A percentile compares a stretch with the other conserved stretches of the same genome.
These are phyloP conservation scores for Ditula angustiorana DNA, from an alignment of 2,888 invertebrate species.

Conservation along the genomic window DNA sequence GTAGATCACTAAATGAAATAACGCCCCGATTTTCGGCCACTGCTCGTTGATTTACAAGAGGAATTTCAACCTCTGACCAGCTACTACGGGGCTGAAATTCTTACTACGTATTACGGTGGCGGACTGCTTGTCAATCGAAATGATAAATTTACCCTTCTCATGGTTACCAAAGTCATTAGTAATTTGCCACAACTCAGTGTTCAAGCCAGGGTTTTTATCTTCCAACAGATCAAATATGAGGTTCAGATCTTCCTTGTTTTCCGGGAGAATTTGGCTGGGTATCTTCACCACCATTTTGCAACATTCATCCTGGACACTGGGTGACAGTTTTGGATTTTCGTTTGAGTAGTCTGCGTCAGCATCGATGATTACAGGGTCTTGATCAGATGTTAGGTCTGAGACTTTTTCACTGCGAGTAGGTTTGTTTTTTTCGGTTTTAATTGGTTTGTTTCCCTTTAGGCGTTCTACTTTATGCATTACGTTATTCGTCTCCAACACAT, in stretches of 20 bases:
- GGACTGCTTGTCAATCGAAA: slow-evolving; percentile 68
- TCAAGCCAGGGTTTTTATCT: slow-evolving; percentile 74
- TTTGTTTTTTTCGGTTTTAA: neutral
- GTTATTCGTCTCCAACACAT: neutral
- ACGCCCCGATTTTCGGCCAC: too few species aligned
- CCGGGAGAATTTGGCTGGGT: slow-evolving; percentile 64
- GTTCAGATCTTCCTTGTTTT: slow-evolving; percentile 68
- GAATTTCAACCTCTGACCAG: slow-evolving; percentile 69
- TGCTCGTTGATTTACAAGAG: slow-evolving; percentile 53
- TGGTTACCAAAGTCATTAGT: slow-evolving; percentile 57
- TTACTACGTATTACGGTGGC: slow-evolving; percentile 61
- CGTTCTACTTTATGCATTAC: slow-evolving; percentile 6
- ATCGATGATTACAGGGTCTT: slow-evolving; percentile 49
- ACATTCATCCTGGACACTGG: slow-evolving; percentile 44
- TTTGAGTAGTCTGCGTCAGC: slow-evolving; percentile 43
- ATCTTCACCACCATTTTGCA: slow-evolving; percentile 66
- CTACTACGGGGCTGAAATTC: slow-evolving; percentile 64
- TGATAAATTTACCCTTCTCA: slow-evolving; percentile 62
- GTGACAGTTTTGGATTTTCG: slow-evolving; percentile 41
- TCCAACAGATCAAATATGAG: slow-evolving; percentile 72
- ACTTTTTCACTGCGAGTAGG: slow-evolving; percentile 38
- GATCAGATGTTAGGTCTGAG: slow-evolving; percentile 43
- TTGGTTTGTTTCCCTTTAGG: slow-evolving; percentile 10
- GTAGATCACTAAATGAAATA: too few species aligned
- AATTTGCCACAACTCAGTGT: slow-evolving; percentile 71